Evolutionary conservation across 1,140 invertebrate species (phyloP).

Genomic region (Drosophila ercepeae): DNA sequence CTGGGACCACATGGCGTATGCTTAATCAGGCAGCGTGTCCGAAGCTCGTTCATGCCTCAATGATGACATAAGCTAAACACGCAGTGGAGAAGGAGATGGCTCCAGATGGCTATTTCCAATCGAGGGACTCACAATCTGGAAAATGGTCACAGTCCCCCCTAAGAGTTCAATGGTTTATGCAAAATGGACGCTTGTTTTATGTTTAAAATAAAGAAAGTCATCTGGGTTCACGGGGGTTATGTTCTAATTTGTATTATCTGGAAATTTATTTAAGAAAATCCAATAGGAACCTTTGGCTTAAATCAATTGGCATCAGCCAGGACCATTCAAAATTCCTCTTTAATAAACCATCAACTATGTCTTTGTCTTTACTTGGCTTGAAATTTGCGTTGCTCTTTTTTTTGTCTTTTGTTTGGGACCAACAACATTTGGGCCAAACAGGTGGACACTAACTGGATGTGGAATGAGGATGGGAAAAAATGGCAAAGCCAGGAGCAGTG

Average conservation of each 20-base stretch:
- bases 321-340: not conserved
- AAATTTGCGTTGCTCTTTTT: conserved; percentile 7
- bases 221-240: not conserved
- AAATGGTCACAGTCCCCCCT: not conserved
- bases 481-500: conserved; percentile 1
- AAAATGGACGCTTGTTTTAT: not conserved
- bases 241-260: no score
- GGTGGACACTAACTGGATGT: conserved; percentile 25
- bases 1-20: conserved; percentile 26
- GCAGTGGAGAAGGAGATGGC: conserved; percentile 36
- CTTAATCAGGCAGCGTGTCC: conserved; percentile 66
- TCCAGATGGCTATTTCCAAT: conserved; percentile 9
- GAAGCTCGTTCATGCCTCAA: conserved; percentile 76
- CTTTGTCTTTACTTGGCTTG: conserved; percentile 33
- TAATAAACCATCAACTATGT: conserved; percentile 31
- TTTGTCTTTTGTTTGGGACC: conserved; percentile 11
- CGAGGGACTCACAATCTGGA: not conserved
- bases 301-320: not conserved
- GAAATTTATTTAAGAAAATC: not conserved
- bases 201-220: not conserved
- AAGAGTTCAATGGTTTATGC: conserved; percentile 4
- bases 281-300: not conserved
- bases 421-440: conserved; percentile 70
- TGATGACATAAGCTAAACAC: conserved; percentile 77
- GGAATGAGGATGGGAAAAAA: not conserved